These are phyloP conservation scores for Gobio occitaniae DNA, from an alignment of 2,797 vertebrate species.

Conservation along the genomic window DNA sequence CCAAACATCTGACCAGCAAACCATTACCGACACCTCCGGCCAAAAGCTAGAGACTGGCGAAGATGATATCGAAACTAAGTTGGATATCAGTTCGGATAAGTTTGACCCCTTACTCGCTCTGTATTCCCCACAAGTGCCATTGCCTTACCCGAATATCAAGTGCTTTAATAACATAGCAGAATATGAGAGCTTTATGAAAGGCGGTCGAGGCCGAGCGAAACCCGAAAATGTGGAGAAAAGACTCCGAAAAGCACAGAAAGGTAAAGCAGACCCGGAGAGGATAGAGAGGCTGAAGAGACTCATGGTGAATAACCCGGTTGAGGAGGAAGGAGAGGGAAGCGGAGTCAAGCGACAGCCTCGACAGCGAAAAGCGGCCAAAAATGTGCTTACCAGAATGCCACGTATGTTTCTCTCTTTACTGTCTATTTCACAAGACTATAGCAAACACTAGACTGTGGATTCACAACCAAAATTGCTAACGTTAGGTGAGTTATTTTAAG, in stretches of 20 bases:
- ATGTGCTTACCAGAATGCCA: slow-evolving; percentile 93
- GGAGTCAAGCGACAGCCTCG: slow-evolving; percentile 58
- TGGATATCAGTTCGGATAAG: slow-evolving; percentile 84
- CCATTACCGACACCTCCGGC: slow-evolving; percentile 49
- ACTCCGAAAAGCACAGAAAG: slow-evolving; percentile 73
- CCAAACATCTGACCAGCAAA: slow-evolving; percentile 27
- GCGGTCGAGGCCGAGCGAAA: slow-evolving; percentile 80
- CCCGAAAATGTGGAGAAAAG: slow-evolving; percentile 81
- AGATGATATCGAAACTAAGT: slow-evolving; percentile 67
- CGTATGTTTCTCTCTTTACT: slow-evolving; percentile 70
- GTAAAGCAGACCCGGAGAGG: slow-evolving; percentile 81
- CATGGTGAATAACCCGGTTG: slow-evolving; percentile 77
- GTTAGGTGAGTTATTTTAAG: not conserved
- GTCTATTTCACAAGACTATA: not conserved
- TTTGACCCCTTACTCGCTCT: slow-evolving; percentile 91
- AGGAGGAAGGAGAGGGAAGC: slow-evolving; percentile 67
- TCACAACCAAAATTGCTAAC: not conserved
- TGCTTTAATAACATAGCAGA: slow-evolving; percentile 94
- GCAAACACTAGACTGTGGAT: slow-evolving; percentile 59
- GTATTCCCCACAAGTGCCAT: slow-evolving; percentile 80
- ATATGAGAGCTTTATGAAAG: slow-evolving; percentile 89
- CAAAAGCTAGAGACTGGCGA: slow-evolving; percentile 40
- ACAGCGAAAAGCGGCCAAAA: slow-evolving; percentile 78
- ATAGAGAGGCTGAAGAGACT: slow-evolving; percentile 84
- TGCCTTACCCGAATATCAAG: slow-evolving; percentile 87